Evolutionary conservation across 2,113 vertebrate genomes (phyloP).

Genomic region (Oncorhynchus masou): DNA sequence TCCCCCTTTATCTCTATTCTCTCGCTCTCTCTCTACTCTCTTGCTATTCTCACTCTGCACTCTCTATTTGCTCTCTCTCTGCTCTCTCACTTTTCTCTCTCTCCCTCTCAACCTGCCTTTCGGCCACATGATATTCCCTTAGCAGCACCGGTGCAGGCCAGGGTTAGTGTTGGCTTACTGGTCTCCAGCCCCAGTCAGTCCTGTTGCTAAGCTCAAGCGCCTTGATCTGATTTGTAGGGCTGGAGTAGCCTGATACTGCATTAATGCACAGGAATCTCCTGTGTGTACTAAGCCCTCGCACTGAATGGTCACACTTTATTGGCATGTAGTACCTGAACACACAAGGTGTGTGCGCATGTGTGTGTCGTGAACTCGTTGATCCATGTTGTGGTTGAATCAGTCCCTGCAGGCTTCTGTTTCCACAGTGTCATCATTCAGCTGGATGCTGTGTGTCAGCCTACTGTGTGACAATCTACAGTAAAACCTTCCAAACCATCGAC

Average conservation of each 20-base stretch:
- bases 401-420: conserved; percentile 31
- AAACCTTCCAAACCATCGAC: not conserved
- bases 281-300: not conserved
- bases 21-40: too few species aligned
- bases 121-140: too few species aligned
- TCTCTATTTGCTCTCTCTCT: too few species aligned
- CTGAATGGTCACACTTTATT: not conserved
- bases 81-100: too few species aligned
- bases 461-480: not conserved
- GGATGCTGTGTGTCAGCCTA: not conserved
- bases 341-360: not conserved
- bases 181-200: not conserved
- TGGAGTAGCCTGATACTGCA: not conserved
- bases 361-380: not conserved
- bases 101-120: too few species aligned
- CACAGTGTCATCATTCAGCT: conserved; percentile 18
- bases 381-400: not conserved
- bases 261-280: not conserved
- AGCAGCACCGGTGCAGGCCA: too few species aligned
- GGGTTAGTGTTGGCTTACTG: not conserved
- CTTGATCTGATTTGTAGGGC: not conserved
- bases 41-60: too few species aligned
- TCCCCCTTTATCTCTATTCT: too few species aligned
- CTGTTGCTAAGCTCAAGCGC: not conserved
- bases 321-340: not conserved